These are phyloP conservation scores for Drosophila cognata DNA, from an alignment of 2,888 invertebrate species.

Conservation along the genomic window DNA sequence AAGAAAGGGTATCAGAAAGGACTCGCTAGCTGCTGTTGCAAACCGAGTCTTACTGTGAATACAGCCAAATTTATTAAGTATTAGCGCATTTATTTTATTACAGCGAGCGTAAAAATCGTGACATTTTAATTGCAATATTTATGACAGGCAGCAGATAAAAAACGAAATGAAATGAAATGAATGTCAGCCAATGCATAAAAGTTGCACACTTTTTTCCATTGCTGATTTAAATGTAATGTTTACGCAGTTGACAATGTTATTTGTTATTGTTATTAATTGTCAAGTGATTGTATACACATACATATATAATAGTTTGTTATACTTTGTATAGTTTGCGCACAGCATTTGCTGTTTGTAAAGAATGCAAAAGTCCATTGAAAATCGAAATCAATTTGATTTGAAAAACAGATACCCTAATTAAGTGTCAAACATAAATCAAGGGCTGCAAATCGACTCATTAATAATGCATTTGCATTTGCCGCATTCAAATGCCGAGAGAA, in stretches of 20 bases:
- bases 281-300: background rate
- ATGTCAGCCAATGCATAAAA: conserved; percentile 36
- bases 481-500: conserved; percentile 51
- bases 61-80: background rate
- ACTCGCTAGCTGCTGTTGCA: background rate
- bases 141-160: conserved; percentile 24
- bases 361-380: conserved; percentile 16
- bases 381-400: conserved; percentile 20
- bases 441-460: conserved; percentile 61
- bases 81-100: background rate
- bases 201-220: conserved; percentile 15
- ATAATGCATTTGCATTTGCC: conserved; percentile 69
- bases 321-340: background rate
- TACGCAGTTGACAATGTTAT: conserved; percentile 4
- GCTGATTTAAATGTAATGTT: conserved; percentile 38
- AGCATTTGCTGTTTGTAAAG: conserved; percentile 6
- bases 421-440: conserved; percentile 72
- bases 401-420: conserved; percentile 62
- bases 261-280: conserved; percentile 16
- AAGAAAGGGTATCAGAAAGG: background rate
- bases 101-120: conserved; percentile 18
- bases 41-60: background rate
- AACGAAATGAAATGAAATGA: conserved; percentile 1
- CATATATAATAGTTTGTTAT: background rate
- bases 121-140: conserved; percentile 59